Conservation (phyloP, 1,140 invertebrate genomes). For the Lepidurus couesii region DNA sequence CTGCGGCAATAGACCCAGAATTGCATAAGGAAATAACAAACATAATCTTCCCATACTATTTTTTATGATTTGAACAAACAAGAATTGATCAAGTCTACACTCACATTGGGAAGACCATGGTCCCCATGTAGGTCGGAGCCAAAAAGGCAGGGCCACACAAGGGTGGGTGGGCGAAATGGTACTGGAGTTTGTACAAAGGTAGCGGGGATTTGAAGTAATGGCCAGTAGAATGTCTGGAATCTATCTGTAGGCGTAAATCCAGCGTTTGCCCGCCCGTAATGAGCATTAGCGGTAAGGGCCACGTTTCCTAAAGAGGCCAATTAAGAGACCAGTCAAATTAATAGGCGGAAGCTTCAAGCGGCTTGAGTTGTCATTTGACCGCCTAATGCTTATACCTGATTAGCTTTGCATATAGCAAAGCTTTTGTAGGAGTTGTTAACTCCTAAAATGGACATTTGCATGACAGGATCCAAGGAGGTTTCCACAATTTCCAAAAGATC, state of each 20-base stretch:
- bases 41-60: background rate
- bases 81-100: background rate
- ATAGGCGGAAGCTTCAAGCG: background rate
- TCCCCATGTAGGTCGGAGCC: background rate
- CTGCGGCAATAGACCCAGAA: background rate
- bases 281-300: constrained; percentile 44
- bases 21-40: background rate
- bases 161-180: constrained; percentile 80
- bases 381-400: background rate
- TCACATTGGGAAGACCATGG: background rate
- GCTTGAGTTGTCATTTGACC: background rate
- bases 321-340: background rate
- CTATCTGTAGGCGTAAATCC: constrained; percentile 70
- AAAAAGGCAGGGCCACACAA: background rate
- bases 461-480: background rate
- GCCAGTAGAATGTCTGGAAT: constrained; percentile 69
- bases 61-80: background rate
- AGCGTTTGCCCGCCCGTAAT: constrained; percentile 69
- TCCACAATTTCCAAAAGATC: constrained; percentile 14
- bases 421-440: background rate
- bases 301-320: background rate
- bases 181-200: constrained; percentile 73
- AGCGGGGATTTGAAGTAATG: constrained; percentile 78
- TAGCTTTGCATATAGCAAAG: background rate
- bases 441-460: background rate